These are phyloP conservation scores for Meteorus sp. DNA, from an alignment of 1,140 invertebrate species.

Conservation along the genomic window DNA sequence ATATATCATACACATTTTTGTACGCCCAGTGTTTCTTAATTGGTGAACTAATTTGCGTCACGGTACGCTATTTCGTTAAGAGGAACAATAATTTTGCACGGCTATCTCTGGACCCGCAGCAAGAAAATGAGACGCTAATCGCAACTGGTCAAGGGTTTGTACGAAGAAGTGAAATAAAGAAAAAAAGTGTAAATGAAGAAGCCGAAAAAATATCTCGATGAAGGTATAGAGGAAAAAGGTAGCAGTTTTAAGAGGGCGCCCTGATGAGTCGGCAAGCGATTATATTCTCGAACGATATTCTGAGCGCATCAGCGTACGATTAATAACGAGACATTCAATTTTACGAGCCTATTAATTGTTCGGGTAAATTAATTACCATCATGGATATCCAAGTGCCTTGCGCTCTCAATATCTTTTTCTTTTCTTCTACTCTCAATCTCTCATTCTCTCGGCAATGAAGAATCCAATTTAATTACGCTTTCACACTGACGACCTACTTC, in stretches of 20 bases:
- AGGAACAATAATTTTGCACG: constrained; percentile 22
- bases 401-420: too few relatives aligned
- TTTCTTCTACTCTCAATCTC: too few relatives aligned
- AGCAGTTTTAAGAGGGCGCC: background rate
- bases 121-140: too few relatives aligned
- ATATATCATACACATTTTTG: background rate
- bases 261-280: constrained; percentile 4
- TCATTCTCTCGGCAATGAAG: too few relatives aligned
- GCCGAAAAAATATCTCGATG: too few relatives aligned
- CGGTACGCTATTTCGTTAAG: constrained; percentile 5
- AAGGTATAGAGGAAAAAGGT: background rate
- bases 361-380: background rate
- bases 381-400: background rate
- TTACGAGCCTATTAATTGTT: constrained; percentile 22
- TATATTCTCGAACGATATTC: too few relatives aligned
- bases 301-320: too few relatives aligned
- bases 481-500: constrained; percentile 3
- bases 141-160: too few relatives aligned
- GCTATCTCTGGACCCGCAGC: too few relatives aligned
- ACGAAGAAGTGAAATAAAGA: background rate
- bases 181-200: background rate
- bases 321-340: constrained; percentile 25
- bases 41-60: constrained; percentile 28
- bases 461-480: constrained; percentile 17
- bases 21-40: constrained; percentile 20